phyloP scores from a whole-genome alignment of 2,797 vertebrate genomes.

The Manis javanica region DNA sequence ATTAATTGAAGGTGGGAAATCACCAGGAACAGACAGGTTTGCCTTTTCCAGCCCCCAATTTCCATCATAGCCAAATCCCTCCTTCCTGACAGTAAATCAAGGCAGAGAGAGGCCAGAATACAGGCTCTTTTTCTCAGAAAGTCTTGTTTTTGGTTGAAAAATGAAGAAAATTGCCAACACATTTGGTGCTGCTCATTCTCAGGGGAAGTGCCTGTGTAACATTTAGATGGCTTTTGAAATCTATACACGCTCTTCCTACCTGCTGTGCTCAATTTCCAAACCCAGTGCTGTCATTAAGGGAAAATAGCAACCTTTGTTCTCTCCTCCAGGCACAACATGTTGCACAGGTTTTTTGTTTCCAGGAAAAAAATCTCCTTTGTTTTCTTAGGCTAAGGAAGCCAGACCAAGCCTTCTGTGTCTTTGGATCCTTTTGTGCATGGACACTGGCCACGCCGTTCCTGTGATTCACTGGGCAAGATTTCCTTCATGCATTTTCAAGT shows the following conservation, averaged over 20 bases:
- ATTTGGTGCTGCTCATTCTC: slow-evolving; percentile 43
- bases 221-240: slow-evolving; percentile 74
- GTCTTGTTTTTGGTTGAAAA: neutral
- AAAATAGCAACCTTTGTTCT: slow-evolving; percentile 78
- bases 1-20: slow-evolving; percentile 70
- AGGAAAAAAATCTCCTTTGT: slow-evolving; percentile 7
- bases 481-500: slow-evolving; percentile 65
- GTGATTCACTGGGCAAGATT: slow-evolving; percentile 19
- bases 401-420: neutral
- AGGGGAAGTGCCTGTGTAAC: slow-evolving; percentile 31
- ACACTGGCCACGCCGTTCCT: neutral
- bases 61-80: neutral
- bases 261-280: slow-evolving; percentile 80
- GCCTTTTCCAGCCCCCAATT: neutral
- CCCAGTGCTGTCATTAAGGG: slow-evolving; percentile 72
- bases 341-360: slow-evolving; percentile 36
- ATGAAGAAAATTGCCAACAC: neutral
- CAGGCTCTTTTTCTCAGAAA: neutral
- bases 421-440: neutral
- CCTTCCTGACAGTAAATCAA: slow-evolving; percentile 2
- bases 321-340: slow-evolving; percentile 63
- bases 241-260: slow-evolving; percentile 63
- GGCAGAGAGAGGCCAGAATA: neutral
- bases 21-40: slow-evolving; percentile 42
- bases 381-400: slow-evolving; percentile 1